Evolutionary conservation across 2,113 vertebrate species (phyloP).

Genomic region (Indri indri): DNA sequence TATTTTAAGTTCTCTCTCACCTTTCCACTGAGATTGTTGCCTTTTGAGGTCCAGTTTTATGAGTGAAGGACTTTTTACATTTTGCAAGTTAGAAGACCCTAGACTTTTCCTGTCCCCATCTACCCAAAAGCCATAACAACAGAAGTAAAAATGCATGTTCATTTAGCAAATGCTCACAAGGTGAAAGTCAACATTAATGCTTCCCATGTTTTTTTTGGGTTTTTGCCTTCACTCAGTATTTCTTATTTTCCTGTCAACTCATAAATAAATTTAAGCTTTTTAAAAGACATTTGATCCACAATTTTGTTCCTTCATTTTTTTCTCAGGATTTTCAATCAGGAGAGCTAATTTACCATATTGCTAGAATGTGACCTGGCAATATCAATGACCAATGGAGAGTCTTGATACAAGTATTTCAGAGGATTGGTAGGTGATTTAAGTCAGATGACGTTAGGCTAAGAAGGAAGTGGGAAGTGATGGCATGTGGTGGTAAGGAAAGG

Average conservation of each 20-base stretch:
- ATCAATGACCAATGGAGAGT: background rate
- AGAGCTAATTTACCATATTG: background rate
- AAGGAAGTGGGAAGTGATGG: background rate
- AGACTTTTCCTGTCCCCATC: background rate
- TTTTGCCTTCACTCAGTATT: background rate
- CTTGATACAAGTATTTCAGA: background rate
- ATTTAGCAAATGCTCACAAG: background rate
- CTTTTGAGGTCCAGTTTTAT: background rate
- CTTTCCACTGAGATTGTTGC: background rate
- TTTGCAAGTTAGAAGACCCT: background rate
- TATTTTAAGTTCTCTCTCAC: background rate
- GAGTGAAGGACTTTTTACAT: background rate
- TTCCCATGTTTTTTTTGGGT: background rate
- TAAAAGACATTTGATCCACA: background rate
- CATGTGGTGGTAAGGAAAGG: background rate
- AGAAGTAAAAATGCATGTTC: background rate
- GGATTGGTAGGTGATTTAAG: background rate
- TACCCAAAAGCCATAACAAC: background rate
- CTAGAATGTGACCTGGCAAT: background rate
- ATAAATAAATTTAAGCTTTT: slow-evolving; percentile 9
- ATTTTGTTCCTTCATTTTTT: background rate
- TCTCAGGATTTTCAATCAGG: background rate
- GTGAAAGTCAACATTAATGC: slow-evolving; percentile 4
- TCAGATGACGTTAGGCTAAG: background rate
- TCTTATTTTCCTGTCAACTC: background rate